Evolutionary conservation across 1,140 invertebrate species (phyloP), one percentile per base, ranked within the genome.

Genomic region (Dinoponera quadriceps): DNA sequence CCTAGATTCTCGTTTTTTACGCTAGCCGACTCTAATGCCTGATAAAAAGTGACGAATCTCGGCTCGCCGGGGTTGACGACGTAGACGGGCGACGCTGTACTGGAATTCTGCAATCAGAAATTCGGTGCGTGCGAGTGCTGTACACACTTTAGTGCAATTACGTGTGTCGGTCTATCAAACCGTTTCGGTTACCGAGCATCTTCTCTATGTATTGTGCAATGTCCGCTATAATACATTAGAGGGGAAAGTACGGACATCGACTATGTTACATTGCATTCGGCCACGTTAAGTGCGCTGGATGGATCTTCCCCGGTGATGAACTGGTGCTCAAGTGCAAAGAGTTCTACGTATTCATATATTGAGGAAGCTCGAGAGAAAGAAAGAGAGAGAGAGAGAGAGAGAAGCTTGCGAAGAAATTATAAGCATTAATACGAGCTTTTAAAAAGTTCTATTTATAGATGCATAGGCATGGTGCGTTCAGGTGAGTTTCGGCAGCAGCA

Each of bases 61-160:
- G 93, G 90, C 82, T 94, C 92, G 65, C 93, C 91, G 68, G 92
- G 91, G 81, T 89, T 94, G 74, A 89, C 91, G 71, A 94, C 88
- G 63, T 91, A 89, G 49, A 94, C 88, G 38, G 90, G 85, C 38
- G 91, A 85, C 54, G 84, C 72, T 62, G 72, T 77, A 59, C 85
- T 85, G 59, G 85, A 86, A 85, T 91, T 91, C 94, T 94, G 93
- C 66, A 93, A 94, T 89, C 91, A 94, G 74, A 94, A 93, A 92
- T 89, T 86, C 90, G 72, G 90, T 89, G 89, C 89, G 86, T 91
- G 88, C 91, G 82, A 77, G 91, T 94, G 92, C 93, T 94, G 82
- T 94, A 94, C 91, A 93, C 74, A 72, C 33, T 82, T 62, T 33
- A 11, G 75, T 80, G 75, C 75, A 80, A 71, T 57, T 80, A 80